Base-by-base conservation (phyloP, 2,113 vertebrate species). In the Myxocyprinus asiaticus region DNA sequence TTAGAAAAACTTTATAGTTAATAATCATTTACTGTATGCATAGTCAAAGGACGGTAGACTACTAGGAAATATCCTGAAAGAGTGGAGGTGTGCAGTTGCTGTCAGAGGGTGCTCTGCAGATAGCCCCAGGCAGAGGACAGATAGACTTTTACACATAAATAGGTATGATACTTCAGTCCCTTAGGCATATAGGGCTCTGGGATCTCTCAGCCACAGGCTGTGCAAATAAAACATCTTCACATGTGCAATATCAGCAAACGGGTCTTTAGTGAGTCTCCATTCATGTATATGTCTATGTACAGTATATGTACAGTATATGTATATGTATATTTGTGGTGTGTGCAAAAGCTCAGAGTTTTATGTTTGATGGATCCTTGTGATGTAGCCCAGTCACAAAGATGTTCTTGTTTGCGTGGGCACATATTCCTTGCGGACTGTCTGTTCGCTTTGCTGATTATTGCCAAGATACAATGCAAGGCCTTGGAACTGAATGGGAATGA, bases 171-270 rank as follows among this genome's bases (percentile, higher is more conserved):
- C 45, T 63, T 42, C 59, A 75, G 47, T 63, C 59, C 59, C 17
- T 75, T 11, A 63, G 47, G 59, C 45, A 75, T 33, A 33, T 48
- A 48, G 17, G 12, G 45, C 58, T 63, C 59, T 0, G 72, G 72
- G 72, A 75, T 51, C 22, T 75, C 59, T 33, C 14, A 51, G 72
- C 72, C 59, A 63, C 11, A 3, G 72, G 72, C 72, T 63, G 63
- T 75, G 72, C 72, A 75, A 63, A 75, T 75, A 75, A 63, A 75
- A 75, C 11, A 75, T 17, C 11, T 45, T 51, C 45, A 9, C 72
- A 75, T 63, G 59, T 42, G 47, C 45, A 10, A 75, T 63, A 51
- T 75, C 72, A 63, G 72, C 5, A 45, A 63, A 44, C 2, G 33
- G 9, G n/a, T 44, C 72, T 63, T 14, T 75, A 14, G 22, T 33